Percentiles rank a stretch among this genome's conserved stretches.
These are phyloP conservation scores for Balanococcus diminutus DNA, from an alignment of 2,888 invertebrate genomes.

Conservation along the genomic window DNA sequence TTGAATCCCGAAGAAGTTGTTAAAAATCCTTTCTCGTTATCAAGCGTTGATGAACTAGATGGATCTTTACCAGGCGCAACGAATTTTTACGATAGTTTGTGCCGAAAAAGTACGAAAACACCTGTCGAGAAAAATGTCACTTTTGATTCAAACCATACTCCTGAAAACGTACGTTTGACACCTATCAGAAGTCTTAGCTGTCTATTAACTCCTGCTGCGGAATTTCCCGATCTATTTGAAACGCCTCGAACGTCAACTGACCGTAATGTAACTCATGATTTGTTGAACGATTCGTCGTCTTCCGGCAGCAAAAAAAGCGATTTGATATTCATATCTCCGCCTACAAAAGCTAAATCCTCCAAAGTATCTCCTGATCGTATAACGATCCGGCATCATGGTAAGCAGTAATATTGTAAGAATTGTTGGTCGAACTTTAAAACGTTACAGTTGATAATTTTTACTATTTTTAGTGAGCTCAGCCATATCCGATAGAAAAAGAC, in stretches of 20 bases:
- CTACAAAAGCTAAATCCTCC: neutral
- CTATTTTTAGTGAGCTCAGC: neutral
- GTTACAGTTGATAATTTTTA: neutral
- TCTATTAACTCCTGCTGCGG: neutral
- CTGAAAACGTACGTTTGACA: neutral
- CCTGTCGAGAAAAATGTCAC: neutral
- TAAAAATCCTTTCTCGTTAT: slow-evolving; percentile 10
- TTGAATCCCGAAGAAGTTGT: neutral
- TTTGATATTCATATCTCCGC: slow-evolving; percentile 46
- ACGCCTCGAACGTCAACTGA: neutral
- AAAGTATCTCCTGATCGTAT: slow-evolving; percentile 7
- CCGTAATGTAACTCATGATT: neutral
- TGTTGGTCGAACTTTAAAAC: neutral
- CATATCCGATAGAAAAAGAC: slow-evolving; percentile 39
- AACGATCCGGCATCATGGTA: slow-evolving; percentile 17
- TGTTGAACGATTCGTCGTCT: neutral
- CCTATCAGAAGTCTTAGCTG: slow-evolving; percentile 21
- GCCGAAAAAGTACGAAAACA: neutral
- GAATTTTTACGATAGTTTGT: neutral
- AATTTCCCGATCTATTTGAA: neutral
- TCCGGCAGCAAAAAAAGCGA: neutral
- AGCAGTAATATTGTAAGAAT: neutral
- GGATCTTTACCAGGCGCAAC: neutral
- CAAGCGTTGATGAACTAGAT: neutral
- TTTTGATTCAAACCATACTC: neutral